Evolutionary conservation across 2,888 invertebrate genomes (phyloP), one percentile per base, ranked within the genome.

Genomic region (Thecocarcelia acutangulata): DNA sequence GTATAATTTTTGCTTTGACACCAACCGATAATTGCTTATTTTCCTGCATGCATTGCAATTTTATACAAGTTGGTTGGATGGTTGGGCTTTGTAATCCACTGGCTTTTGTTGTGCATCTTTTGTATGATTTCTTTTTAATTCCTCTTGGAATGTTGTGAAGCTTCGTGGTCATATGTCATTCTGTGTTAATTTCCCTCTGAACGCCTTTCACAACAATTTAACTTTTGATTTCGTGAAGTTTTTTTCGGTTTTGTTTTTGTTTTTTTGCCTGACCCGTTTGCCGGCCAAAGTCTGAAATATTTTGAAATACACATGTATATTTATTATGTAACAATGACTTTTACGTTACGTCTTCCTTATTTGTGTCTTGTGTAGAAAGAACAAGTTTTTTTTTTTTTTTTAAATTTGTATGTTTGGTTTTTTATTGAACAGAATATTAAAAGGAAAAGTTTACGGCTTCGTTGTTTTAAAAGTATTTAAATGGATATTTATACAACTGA

Each of bases 151-250:
- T 74, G 44, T 63, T 80, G 50, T 77, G 80, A 75, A 52, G 54
- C 58, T 66, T 80, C 46, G 66, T 72, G 80, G 76, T 73, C 76
- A 81, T 63, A 21, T 81, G 80, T 72, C 76, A 81, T 68, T 73
- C 13, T 11, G n/a, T 12, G 54, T 75, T 58, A 33, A 58, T 15
- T 59, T 72, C 21, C 42, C 24, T 33, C 52, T 21, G 42, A 72
- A 56, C 59, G 15, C 50, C 69, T 70, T 64, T 56, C 50, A 63
- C 12, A 68, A 74, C 8, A 17, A 54, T 2, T 42, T 13, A 17
- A 42, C 42, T 68, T 3, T 13, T 50, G 9, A 5, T 6, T 66
- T 13, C 5, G 3, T 8, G 8, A 8, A 0, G n/a, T 52, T 19
- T 52, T 21, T 50, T 21, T 21, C 12, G 15, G 33, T 17, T 12